phyloP scores from a whole-genome alignment of 2,797 vertebrate species.

The Falco peregrinus region DNA sequence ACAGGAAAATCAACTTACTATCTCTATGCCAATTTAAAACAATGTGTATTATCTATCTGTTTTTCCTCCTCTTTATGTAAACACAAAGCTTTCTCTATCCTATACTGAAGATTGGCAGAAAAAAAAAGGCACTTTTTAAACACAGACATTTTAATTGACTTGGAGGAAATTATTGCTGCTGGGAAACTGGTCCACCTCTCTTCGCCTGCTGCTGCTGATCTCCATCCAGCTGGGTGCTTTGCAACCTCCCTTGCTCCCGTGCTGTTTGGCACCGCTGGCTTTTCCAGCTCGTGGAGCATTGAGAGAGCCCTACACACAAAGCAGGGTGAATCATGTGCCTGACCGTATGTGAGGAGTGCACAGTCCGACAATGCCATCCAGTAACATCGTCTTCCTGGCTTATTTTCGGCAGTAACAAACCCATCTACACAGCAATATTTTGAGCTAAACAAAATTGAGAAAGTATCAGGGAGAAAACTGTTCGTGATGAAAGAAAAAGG shows the following conservation, averaged over 20 bases:
- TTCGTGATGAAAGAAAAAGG: neutral
- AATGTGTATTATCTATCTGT: neutral
- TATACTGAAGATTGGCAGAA: neutral
- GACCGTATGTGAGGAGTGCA: neutral
- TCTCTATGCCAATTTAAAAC: neutral
- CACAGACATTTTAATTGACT: neutral
- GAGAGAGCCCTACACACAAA: neutral
- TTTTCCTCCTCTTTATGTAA: neutral
- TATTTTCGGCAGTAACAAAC: neutral
- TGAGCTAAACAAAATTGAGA: neutral
- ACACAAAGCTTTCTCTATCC: neutral
- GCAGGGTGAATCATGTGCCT: neutral
- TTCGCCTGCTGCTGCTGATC: neutral
- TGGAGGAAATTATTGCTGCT: neutral
- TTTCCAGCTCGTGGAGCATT: neutral
- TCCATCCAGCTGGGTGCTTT: neutral
- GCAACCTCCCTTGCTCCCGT: rapidly evolving
- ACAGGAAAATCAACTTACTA: neutral
- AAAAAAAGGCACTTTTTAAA: neutral
- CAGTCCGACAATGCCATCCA: neutral
- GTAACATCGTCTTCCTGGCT: neutral
- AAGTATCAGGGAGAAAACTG: neutral
- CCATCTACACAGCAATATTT: neutral
- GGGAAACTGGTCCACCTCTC: neutral
- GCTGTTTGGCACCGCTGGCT: neutral